Evolutionary conservation across 2,888 invertebrate species (phyloP).

Genomic region (Coenonympha arcania): DNA sequence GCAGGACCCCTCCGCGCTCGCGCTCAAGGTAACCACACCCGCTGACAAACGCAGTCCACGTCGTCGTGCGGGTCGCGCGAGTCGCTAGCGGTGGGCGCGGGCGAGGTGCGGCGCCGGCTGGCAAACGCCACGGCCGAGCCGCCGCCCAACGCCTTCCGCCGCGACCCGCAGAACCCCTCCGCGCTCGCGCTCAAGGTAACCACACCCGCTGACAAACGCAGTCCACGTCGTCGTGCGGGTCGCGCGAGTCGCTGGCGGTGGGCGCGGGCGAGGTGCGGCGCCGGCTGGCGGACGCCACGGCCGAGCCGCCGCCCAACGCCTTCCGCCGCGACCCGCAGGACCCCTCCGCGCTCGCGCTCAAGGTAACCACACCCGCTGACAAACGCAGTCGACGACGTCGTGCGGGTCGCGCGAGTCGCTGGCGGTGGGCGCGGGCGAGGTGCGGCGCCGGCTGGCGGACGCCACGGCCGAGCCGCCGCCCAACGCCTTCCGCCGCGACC

Average conservation of each 20-base stretch:
- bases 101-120: conserved; percentile 87
- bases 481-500: conserved; percentile 90
- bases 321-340: conserved; percentile 97
- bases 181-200: conserved; percentile 94
- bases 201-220: too few species aligned
- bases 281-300: conserved; percentile 84
- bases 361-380: conserved; percentile 77
- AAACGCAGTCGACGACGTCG: conserved; percentile 55
- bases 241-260: conserved; percentile 79
- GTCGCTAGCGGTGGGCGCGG: conserved; percentile 83
- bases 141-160: conserved; percentile 81
- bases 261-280: conserved; percentile 90
- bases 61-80: conserved; percentile 71
- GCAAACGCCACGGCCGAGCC: conserved; percentile 80
- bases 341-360: conserved; percentile 97
- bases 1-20: conserved; percentile 98
- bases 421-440: conserved; percentile 88
- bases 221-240: conserved; percentile 61
- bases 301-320: conserved; percentile 74
- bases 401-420: conserved; percentile 75
- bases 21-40: conserved; percentile 83
- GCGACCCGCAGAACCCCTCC: conserved; percentile 98
- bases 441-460: conserved; percentile 86
- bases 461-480: conserved; percentile 74
- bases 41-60: conserved; percentile 50